Conservation (phyloP, 2,113 vertebrate genomes). For the Rutilus rutilus region DNA sequence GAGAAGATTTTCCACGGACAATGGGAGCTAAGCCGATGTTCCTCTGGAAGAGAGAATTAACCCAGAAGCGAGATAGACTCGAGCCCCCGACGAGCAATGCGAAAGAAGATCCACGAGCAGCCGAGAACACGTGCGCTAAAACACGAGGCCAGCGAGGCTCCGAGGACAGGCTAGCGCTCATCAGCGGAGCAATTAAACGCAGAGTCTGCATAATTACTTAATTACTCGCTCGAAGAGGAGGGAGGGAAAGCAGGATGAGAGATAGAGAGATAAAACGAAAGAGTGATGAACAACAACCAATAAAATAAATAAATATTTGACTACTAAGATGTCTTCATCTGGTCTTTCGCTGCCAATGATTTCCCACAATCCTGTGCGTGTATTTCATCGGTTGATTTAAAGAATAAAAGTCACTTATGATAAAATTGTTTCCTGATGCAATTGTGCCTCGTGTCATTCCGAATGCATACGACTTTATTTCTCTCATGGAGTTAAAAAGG, state of each 20-base stretch:
- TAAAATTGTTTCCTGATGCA: not conserved
- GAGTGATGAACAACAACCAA: slow-evolving; percentile 26
- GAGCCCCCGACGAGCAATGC: not conserved
- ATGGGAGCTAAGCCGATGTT: slow-evolving; percentile 70
- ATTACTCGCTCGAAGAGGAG: slow-evolving; percentile 51
- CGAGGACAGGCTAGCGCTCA: not conserved
- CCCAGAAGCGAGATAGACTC: slow-evolving; percentile 65
- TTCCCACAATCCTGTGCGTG: too few relatives aligned
- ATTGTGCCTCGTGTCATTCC: not conserved
- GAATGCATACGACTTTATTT: not conserved
- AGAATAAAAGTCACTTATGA: not conserved
- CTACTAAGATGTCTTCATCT: not conserved
- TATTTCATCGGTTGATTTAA: not conserved
- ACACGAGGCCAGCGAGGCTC: not conserved
- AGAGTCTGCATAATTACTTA: slow-evolving; percentile 70
- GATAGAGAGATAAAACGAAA: slow-evolving; percentile 42
- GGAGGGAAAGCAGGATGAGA: slow-evolving; percentile 34
- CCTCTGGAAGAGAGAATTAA: slow-evolving; percentile 74
- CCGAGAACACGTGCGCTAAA: not conserved
- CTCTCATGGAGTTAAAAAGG: not conserved
- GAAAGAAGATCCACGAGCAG: not conserved
- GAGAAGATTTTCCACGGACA: slow-evolving; percentile 70
- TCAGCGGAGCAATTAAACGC: slow-evolving; percentile 52
- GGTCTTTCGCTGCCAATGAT: not conserved
- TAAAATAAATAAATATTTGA: not conserved